A percentile compares a stretch with the other conserved stretches of the same genome.
Evolutionary conservation across 2,797 vertebrate species (phyloP).

Genomic region (Characodon lateralis): DNA sequence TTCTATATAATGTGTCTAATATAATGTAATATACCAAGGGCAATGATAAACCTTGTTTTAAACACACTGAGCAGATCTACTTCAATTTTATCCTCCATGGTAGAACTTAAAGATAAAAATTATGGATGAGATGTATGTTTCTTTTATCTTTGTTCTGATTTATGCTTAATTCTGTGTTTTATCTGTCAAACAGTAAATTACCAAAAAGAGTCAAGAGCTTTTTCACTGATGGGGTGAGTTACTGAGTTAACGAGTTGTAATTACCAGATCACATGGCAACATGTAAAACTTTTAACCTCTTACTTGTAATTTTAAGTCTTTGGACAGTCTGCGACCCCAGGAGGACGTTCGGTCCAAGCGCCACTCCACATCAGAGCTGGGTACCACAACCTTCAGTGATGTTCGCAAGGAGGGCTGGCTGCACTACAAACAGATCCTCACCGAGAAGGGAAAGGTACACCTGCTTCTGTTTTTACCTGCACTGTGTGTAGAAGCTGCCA

Average conservation of each 20-base stretch:
- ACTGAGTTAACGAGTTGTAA: neutral
- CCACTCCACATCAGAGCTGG: constrained; percentile 94
- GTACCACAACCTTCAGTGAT: constrained; percentile 86
- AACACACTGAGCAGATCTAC: neutral
- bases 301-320: constrained; percentile 79
- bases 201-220: constrained; percentile 94
- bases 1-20: neutral
- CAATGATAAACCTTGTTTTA: too few relatives aligned
- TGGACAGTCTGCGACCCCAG: constrained; percentile 87
- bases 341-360: constrained; percentile 91
- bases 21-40: too few relatives aligned
- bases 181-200: constrained; percentile 83
- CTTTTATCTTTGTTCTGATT: neutral
- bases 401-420: constrained; percentile 94
- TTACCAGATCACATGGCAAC: neutral
- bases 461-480: neutral
- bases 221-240: constrained; percentile 93
- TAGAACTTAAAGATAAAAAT: neutral
- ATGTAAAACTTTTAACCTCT: neutral
- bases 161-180: constrained; percentile 6
- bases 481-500: neutral
- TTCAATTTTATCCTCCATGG: neutral
- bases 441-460: constrained; percentile 93
- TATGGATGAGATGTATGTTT: neutral
- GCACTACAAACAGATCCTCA: constrained; percentile 95